A percentile compares a stretch with the other conserved stretches of the same genome.
phyloP scores from a whole-genome alignment of 2,113 vertebrate species.

The Gadus chalcogrammus region DNA sequence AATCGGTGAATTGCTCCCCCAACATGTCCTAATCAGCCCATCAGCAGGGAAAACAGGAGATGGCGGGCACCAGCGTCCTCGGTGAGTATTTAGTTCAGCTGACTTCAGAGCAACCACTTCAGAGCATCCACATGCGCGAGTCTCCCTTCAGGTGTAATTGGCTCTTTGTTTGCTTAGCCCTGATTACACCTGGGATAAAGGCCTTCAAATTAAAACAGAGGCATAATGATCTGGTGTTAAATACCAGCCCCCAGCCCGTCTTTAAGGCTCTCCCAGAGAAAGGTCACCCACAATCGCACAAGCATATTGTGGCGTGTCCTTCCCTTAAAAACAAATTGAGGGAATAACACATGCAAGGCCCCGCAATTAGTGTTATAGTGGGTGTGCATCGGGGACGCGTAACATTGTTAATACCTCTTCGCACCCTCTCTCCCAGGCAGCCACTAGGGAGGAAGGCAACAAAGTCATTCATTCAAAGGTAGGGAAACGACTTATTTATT shows the following conservation, averaged over 20 bases:
- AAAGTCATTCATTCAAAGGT: slow-evolving; percentile 68
- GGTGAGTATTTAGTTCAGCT: slow-evolving; percentile 57
- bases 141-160: slow-evolving; percentile 54
- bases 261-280: slow-evolving; percentile 45
- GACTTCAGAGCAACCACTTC: slow-evolving; percentile 52
- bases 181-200: slow-evolving; percentile 68
- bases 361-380: slow-evolving; percentile 30
- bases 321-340: slow-evolving; percentile 15
- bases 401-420: slow-evolving; percentile 69
- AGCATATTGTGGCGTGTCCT: slow-evolving; percentile 22
- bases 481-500: slow-evolving; percentile 67
- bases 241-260: slow-evolving; percentile 47
- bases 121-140: slow-evolving; percentile 50
- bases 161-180: slow-evolving; percentile 61
- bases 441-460: slow-evolving; percentile 61
- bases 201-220: slow-evolving; percentile 63
- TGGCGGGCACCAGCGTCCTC: slow-evolving; percentile 50
- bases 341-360: slow-evolving; percentile 3
- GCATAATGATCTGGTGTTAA: slow-evolving; percentile 64
- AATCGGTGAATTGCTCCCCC: slow-evolving; percentile 49
- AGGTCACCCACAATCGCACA: slow-evolving; percentile 44
- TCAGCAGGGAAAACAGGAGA: slow-evolving; percentile 50
- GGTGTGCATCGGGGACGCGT: slow-evolving; percentile 36
- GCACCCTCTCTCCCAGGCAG: slow-evolving; percentile 45
- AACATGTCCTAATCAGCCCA: slow-evolving; percentile 57